Conservation (phyloP, 2,113 vertebrate species). For the Mesitornis unicolor region DNA sequence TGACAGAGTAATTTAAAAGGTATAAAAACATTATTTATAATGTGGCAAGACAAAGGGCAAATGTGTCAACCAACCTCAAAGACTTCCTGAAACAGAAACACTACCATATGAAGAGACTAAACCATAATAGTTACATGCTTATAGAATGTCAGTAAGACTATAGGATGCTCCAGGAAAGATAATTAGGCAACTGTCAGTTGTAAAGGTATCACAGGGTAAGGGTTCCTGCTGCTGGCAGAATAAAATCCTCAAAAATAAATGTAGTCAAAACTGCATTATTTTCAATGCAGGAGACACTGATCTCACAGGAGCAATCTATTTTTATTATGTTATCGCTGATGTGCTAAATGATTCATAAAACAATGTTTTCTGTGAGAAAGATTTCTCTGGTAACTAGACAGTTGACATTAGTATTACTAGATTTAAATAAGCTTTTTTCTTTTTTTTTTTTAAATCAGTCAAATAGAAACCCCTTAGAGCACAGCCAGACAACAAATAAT, state of each 20-base stretch:
- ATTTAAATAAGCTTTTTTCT: background rate
- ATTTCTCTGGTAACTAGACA: background rate
- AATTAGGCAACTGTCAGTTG: conserved; percentile 43
- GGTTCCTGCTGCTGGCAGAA: background rate
- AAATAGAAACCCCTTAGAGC: background rate
- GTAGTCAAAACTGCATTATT: background rate
- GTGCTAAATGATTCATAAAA: conserved; percentile 16
- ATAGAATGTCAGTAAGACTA: background rate
- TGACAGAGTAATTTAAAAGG: background rate
- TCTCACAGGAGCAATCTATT: background rate
- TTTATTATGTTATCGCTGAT: background rate
- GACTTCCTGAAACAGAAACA: background rate
- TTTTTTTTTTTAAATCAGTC: background rate
- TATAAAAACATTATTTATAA: background rate
- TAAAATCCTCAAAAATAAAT: background rate
- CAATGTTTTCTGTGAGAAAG: background rate
- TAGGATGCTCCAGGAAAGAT: conserved; percentile 7
- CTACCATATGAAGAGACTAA: background rate
- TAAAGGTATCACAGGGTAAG: conserved; percentile 18
- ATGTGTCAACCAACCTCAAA: background rate
- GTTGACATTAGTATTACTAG: background rate
- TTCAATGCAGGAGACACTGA: background rate
- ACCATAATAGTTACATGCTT: background rate
- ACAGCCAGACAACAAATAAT: background rate
- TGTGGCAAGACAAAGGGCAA: background rate